phyloP scores from a whole-genome alignment of 2,797 vertebrate species.

The Etheostoma perlongum region DNA sequence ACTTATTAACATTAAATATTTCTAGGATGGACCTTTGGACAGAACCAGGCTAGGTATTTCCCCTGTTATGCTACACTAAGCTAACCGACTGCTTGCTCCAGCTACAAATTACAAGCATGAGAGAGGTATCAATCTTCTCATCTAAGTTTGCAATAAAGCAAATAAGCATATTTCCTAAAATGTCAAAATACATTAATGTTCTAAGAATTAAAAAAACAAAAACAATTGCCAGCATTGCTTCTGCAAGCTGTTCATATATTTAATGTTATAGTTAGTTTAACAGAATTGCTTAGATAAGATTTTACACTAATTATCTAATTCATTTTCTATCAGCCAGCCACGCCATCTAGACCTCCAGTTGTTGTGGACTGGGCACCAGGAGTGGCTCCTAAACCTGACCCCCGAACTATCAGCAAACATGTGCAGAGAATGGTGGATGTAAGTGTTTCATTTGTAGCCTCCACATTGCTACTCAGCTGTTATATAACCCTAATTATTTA shows the following conservation, averaged over 20 bases:
- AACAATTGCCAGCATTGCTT: background rate
- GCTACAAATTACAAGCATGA: background rate
- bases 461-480: constrained; percentile 16
- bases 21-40: background rate
- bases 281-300: background rate
- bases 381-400: constrained; percentile 94
- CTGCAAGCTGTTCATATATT: background rate
- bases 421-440: constrained; percentile 96
- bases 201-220: background rate
- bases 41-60: background rate
- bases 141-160: background rate
- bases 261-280: background rate
- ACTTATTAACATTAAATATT: background rate
- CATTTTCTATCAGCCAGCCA: constrained; percentile 87
- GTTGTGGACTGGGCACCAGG: constrained; percentile 96
- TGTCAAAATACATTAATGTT: background rate
- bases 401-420: constrained; percentile 95
- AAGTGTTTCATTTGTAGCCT: constrained; percentile 75
- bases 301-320: constrained; percentile 23
- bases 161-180: background rate
- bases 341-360: constrained; percentile 92
- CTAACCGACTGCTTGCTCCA: background rate
- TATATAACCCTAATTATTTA: constrained; percentile 47
- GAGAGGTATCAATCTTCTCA: background rate
- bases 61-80: background rate